Evolutionary conservation across 1,140 invertebrate species (phyloP), one percentile per base, ranked within the genome.

Genomic region (Brachionus angularis): DNA sequence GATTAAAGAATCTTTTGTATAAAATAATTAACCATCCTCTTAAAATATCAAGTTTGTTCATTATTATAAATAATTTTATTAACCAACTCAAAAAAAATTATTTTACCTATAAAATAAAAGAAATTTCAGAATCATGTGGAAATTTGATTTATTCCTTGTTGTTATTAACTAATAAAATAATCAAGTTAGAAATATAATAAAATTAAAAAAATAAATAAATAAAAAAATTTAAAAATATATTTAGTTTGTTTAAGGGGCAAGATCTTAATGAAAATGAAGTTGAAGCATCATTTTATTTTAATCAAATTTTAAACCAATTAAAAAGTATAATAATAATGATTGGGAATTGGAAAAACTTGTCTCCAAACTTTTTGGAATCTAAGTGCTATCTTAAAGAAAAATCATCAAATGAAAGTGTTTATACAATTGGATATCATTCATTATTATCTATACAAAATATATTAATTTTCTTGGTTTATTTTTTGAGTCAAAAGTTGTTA

Each of bases 101-200:
- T n/a, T n/a, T n/a, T n/a, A n/a, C n/a, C n/a, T n/a, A n/a, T n/a
- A n/a, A n/a, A n/a, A n/a, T n/a, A n/a, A n/a, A n/a, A 67, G 62
- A 34, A n/a, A 34, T 67, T 12, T 18, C 27, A n/a, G 62, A 67
- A 7, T 67, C 42, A 31, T 14, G 42, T 1, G 62, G 62, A 47
- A 47, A 67, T 36, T 47, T 67, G 10, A 3, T 49, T 0, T 67
- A 67, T 47, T 67, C 62, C 10, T 21, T 67, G n/a, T 21, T 67
- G 7, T 5, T 10, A 10, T 46, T 67, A 0, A 67, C 62, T 21
- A n/a, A 47, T 36, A 46, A 47, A 50, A 49, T 67, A 29, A 67
- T 8, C 18, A 33, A 21, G 62, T 67, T 47, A 49, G 12, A n/a
- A 2, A 7, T n/a, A 25, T 16, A 27, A 42, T 44, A 31, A 36